Base-by-base conservation (phyloP, 92 coral and sea anemone species). In the Zoanthus gigantus region DNA sequence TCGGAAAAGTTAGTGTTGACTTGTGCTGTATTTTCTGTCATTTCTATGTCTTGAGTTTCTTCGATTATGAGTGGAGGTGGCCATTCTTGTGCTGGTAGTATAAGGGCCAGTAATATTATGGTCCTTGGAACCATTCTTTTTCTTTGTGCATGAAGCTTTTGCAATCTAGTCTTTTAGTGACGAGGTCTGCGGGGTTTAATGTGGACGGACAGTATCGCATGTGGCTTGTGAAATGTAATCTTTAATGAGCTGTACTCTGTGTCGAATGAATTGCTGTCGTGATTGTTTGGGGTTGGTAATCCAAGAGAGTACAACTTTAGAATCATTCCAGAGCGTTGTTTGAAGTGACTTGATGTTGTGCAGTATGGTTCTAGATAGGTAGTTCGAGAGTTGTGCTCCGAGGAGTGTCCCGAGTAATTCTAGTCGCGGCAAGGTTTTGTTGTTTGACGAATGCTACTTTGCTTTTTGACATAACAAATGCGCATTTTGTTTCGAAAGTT, bases 141-240 rank as follows among this genome's bases (percentile, higher is more conserved):
- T 54, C 56, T 68, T 91, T 91, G 42, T 29, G 89, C 15, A 67
- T 69, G 86, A 87, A 73, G 10, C 71, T 61, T 83, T 77, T 83
- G 18, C 71, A 72, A 37, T 37, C 42, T 37, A 37, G 57, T 84
- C 94, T 90, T 77, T 92, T 72, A 23, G 87, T 88, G 34, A 88
- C 74, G 48, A 92, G 74, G 65, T 92, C 94, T 85, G 92, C 94
- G 58, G 94, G 92, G 71, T 88, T 88, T 50, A 42, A 37, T 73
- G 94, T 57, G 52, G 89, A 9, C 42, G 92, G 94, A 58, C 92
- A 81, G 46, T 71, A 53, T 54, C 56, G 52, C 90, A 91, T 66
- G 73, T 15, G 48, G 56, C n/a, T 46, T 77, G 34, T 54, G 83
- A 30, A 31, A 84, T 88, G 11, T 67, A 2, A 32, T 84, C 87